phyloP scores from a whole-genome alignment of 1,140 invertebrate species.

The Drosophila yakuba region DNA sequence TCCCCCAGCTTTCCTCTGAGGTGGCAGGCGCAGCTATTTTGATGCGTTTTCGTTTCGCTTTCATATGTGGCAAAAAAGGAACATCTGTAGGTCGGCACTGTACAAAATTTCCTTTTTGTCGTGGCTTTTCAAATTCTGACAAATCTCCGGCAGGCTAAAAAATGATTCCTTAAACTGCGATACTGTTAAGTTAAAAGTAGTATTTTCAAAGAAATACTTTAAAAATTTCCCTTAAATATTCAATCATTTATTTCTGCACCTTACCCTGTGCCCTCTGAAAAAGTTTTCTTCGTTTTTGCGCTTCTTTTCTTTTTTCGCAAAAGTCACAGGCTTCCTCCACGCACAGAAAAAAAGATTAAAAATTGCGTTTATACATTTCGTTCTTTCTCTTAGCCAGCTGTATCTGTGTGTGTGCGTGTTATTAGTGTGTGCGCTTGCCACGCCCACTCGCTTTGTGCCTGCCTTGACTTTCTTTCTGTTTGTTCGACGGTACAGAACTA shows the following conservation, averaged over 20 bases:
- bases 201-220: too few species aligned
- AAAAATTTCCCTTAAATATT: too few species aligned
- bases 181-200: too few species aligned
- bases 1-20: background rate
- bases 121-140: background rate
- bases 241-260: background rate
- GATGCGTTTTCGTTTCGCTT: conserved; percentile 26
- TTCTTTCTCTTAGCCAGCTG: background rate
- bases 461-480: conserved; percentile 27
- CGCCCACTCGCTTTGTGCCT: conserved; percentile 20
- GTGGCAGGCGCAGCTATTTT: conserved; percentile 23
- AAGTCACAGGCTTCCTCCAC: conserved; percentile 23
- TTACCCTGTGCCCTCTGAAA: background rate
- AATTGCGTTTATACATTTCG: conserved; percentile 10
- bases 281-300: conserved; percentile 4
- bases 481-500: conserved; percentile 15
- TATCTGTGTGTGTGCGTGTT: background rate
- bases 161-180: too few species aligned
- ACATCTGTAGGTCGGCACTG: background rate
- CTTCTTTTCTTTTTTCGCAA: conserved; percentile 10
- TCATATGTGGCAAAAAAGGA: background rate
- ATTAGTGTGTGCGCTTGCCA: conserved; percentile 5
- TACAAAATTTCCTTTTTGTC: conserved; percentile 1
- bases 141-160: too few species aligned
- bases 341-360: conserved; percentile 29